Base-by-base conservation (phyloP, 2,113 vertebrate genomes). In the Megaceryle torquata region DNA sequence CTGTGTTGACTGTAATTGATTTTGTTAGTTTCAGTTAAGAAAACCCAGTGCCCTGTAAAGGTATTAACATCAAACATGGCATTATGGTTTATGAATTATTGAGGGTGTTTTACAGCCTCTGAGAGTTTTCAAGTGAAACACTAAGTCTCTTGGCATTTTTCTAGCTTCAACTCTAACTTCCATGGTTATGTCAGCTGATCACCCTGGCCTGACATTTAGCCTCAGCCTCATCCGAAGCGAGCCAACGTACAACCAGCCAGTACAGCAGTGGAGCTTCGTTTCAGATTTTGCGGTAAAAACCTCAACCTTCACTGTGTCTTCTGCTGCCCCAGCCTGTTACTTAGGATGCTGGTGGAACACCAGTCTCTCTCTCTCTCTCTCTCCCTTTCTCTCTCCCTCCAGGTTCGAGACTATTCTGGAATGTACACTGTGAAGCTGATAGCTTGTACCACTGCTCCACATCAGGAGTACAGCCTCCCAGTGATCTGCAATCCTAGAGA, bases 331-430 rank as follows among this genome's bases (percentile, higher is more conserved):
- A 25, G 13, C 43, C 71, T 50, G 4, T 11, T 26, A 7, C 20
- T 2, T n/a, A 29, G 56, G 26, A 15, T 54, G 65, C 18, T 64
- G 75, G 10, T 43, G 72, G 19, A 53, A 87, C 33, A 61, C 7
- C 35, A 60, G 21, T 41, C 29, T 43, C 75, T 71, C 46, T 54
- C 15, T 69, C 35, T 54, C 28, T 39, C 28, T 41, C 20, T 41
- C 74, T 71, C 44, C 54, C 13, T 68, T 35, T 41, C 48, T 50
- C 48, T 51, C 50, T 82, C 37, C 57, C 31, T 13, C n/a, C 72
- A 99, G 99, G 98, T 99, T 19, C 98, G 99, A 46, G 99, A 99
- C 97, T 99, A 99, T 93, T 99, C 99, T 6, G 99, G 99, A 57
- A 98, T 97, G 0, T 99, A 99, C 94, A 98, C 97, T 0, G 97